A percentile compares a stretch with the other conserved stretches of the same genome.
Conservation (phyloP, 2,113 vertebrate genomes). For the Mustelus asterias region DNA sequence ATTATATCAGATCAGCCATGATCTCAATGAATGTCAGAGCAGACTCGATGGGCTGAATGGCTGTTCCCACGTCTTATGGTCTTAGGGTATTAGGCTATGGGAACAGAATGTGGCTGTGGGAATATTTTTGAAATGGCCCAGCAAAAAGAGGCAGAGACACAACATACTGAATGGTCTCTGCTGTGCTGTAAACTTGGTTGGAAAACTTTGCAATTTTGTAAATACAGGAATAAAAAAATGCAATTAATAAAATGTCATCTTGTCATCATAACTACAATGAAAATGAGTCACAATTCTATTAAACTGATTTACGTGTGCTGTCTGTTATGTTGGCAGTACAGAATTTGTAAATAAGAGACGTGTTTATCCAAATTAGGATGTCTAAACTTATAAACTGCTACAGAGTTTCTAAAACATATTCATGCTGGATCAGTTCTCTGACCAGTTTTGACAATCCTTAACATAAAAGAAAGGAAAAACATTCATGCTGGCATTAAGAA, state of each 20-base stretch:
- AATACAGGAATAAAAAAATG: background rate
- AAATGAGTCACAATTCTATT: background rate
- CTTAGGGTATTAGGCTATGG: background rate
- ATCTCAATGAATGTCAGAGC: too few relatives aligned
- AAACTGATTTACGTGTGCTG: background rate
- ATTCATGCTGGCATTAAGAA: background rate
- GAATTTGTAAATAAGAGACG: background rate
- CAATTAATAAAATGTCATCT: slow-evolving; percentile 2
- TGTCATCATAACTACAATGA: background rate
- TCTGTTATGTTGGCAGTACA: background rate
- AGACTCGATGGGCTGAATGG: too few relatives aligned
- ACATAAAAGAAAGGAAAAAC: background rate
- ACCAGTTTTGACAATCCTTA: background rate
- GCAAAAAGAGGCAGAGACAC: background rate
- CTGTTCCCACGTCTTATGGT: too few relatives aligned
- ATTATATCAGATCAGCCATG: too few relatives aligned
- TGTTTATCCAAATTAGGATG: slow-evolving; percentile 3
- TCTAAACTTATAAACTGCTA: background rate
- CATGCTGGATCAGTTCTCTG: background rate
- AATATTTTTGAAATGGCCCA: background rate
- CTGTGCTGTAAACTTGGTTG: background rate
- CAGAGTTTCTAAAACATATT: background rate
- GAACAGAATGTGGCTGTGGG: background rate
- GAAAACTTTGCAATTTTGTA: background rate
- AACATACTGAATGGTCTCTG: background rate